phyloP scores from a whole-genome alignment of 2,113 vertebrate species.

The Nibea albiflora region DNA sequence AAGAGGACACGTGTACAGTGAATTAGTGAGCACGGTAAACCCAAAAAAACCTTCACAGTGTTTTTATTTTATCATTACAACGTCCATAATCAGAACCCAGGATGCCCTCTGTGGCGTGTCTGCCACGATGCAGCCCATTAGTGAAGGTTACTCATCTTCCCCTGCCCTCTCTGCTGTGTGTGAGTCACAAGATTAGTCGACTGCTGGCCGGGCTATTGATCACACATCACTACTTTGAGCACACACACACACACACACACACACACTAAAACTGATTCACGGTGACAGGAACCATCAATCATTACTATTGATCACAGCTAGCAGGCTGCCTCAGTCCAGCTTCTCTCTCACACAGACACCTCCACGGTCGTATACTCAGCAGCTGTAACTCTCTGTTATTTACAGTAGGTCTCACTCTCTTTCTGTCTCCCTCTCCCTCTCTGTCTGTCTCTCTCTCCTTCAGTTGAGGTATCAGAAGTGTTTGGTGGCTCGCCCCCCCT shows the following conservation, averaged over 20 bases:
- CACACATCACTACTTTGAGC: slow-evolving; percentile 56
- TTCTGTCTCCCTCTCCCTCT: background rate
- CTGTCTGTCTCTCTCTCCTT: background rate
- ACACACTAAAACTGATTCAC: slow-evolving; percentile 58
- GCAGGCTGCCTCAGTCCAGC: slow-evolving; percentile 36
- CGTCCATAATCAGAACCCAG: background rate
- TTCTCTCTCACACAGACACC: background rate
- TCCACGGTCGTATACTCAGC: slow-evolving; percentile 35
- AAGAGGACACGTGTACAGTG: too few species aligned
- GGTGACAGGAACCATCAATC: slow-evolving; percentile 65
- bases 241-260: slow-evolving; percentile 23
- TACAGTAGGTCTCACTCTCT: slow-evolving; percentile 10
- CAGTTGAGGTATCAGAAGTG: slow-evolving; percentile 99
- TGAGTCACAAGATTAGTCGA: slow-evolving; percentile 47
- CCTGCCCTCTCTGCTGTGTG: slow-evolving; percentile 22
- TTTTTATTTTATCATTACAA: slow-evolving; percentile 26
- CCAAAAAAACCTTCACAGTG: background rate
- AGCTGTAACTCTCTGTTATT: slow-evolving; percentile 61
- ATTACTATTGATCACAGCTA: slow-evolving; percentile 71
- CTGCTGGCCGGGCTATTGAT: slow-evolving; percentile 61
- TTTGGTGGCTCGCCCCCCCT: slow-evolving; percentile 94
- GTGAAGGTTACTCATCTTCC: slow-evolving; percentile 32
- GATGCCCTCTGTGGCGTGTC: slow-evolving; percentile 18
- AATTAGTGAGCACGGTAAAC: too few species aligned
- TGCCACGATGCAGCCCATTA: slow-evolving; percentile 27